phyloP scores from a whole-genome alignment of 2,888 invertebrate genomes.

The Chalcis sispes region DNA sequence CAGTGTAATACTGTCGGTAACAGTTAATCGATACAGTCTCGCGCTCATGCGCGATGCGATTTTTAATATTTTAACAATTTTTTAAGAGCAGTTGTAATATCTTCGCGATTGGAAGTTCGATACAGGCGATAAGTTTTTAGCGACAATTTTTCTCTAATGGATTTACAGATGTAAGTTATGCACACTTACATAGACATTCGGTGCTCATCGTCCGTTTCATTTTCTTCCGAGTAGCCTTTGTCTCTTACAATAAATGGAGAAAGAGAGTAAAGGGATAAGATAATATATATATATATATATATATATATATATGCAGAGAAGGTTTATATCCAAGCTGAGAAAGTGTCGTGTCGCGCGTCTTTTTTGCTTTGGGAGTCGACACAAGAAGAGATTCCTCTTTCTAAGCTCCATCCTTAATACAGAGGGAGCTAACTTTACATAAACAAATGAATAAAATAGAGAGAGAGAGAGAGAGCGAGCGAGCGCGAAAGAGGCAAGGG shows the following conservation, averaged over 20 bases:
- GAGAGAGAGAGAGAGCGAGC: background rate
- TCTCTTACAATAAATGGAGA: background rate
- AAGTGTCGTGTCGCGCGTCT: background rate
- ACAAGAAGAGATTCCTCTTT: too few relatives aligned
- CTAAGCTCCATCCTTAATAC: conserved; percentile 8
- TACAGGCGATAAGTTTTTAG: too few relatives aligned
- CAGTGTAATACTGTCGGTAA: too few relatives aligned
- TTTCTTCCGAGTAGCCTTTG: background rate
- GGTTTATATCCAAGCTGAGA: conserved; percentile 8
- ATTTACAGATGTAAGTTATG: too few relatives aligned
- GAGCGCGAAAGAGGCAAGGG: background rate
- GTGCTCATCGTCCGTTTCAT: background rate
- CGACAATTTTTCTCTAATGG: too few relatives aligned
- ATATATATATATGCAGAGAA: background rate
- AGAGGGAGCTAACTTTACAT: background rate
- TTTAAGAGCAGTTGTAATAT: too few relatives aligned
- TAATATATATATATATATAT: too few relatives aligned
- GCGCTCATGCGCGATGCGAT: too few relatives aligned
- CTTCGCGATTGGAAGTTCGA: too few relatives aligned
- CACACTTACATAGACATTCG: background rate
- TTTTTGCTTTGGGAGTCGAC: background rate
- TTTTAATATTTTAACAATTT: too few relatives aligned
- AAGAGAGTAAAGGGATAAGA: too few relatives aligned
- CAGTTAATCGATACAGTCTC: too few relatives aligned
- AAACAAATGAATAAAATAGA: conserved; percentile 46